Conservation (phyloP, 2,888 invertebrate genomes). For the Eumerus sabulonum region DNA sequence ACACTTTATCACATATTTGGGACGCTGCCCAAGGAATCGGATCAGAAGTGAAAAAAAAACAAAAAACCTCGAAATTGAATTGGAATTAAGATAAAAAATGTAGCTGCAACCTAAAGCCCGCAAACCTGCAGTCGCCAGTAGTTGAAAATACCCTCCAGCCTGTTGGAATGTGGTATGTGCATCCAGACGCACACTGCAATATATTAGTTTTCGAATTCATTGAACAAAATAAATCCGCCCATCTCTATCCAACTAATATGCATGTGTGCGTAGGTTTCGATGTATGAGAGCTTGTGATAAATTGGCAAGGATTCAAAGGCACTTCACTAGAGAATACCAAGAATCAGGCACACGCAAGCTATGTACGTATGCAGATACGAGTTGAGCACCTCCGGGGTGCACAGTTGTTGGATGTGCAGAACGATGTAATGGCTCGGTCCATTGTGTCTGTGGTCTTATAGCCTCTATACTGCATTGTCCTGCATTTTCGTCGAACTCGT, state of each 20-base stretch:
- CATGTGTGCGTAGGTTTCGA: slow-evolving; percentile 2
- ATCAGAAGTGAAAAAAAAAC: slow-evolving; percentile 32
- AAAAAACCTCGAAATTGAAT: slow-evolving; percentile 54
- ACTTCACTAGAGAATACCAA: slow-evolving; percentile 39
- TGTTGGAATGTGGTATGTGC: slow-evolving; percentile 12
- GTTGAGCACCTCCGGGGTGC: slow-evolving; percentile 4
- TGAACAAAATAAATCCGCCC: slow-evolving; percentile 72
- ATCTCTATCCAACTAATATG: slow-evolving; percentile 30
- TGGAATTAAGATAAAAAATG: slow-evolving; percentile 66
- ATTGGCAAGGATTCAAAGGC: slow-evolving; percentile 58
- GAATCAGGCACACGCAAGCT: not conserved
- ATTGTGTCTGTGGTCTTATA: slow-evolving; percentile 29
- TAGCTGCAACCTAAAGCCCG: slow-evolving; percentile 62
- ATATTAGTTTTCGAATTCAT: slow-evolving; percentile 72
- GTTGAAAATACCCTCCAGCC: slow-evolving; percentile 40
- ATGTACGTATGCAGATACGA: too few species aligned
- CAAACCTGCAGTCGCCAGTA: slow-evolving; percentile 56
- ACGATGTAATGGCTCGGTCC: slow-evolving; percentile 19
- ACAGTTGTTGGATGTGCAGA: slow-evolving; percentile 1
- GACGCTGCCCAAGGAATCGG: slow-evolving; percentile 60
- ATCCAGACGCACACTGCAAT: slow-evolving; percentile 60
- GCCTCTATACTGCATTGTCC: slow-evolving; percentile 35
- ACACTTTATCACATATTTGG: slow-evolving; percentile 61
- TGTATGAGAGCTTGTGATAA: slow-evolving; percentile 28
- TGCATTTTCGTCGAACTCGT: slow-evolving; percentile 33